phyloP scores from a whole-genome alignment of 1,140 invertebrate species.

The Lepidurus couesii region DNA sequence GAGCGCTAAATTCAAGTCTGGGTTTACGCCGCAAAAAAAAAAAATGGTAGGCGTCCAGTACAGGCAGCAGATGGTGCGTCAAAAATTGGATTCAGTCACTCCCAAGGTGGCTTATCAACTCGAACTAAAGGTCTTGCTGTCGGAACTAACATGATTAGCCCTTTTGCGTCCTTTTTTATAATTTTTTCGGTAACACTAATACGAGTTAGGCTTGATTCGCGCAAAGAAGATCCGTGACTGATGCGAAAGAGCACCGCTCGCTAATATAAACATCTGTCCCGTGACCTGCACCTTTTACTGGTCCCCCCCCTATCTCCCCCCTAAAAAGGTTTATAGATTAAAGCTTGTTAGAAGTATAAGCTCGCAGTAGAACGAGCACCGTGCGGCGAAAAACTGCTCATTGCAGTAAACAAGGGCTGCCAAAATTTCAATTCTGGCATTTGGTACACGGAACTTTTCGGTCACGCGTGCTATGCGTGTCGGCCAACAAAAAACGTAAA shows the following conservation, averaged over 20 bases:
- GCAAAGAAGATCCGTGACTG: slow-evolving; percentile 1
- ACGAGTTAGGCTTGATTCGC: not conserved
- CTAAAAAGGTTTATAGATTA: not conserved
- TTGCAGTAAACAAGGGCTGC: slow-evolving; percentile 1
- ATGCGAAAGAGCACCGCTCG: not conserved
- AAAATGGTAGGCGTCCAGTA: not conserved
- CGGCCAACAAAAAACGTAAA: not conserved
- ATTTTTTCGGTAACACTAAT: not conserved
- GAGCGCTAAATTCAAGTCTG: not conserved
- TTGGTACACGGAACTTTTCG: not conserved
- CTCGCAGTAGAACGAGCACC: not conserved
- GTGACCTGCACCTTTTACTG: not conserved
- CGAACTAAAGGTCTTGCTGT: not conserved
- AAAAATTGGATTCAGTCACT: not conserved
- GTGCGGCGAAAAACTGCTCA: not conserved
- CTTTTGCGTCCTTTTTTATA: not conserved
- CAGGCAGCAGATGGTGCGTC: not conserved
- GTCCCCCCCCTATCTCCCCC: not conserved
- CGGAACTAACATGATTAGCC: not conserved
- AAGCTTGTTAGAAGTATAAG: not conserved
- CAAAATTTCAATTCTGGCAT: not conserved
- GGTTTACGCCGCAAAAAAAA: not conserved
- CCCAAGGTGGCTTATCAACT: slow-evolving; percentile 1
- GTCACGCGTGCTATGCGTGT: not conserved
- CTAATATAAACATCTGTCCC: not conserved